Evolutionary conservation across 2,113 vertebrate genomes (phyloP).

Genomic region (Scolopax mira): DNA sequence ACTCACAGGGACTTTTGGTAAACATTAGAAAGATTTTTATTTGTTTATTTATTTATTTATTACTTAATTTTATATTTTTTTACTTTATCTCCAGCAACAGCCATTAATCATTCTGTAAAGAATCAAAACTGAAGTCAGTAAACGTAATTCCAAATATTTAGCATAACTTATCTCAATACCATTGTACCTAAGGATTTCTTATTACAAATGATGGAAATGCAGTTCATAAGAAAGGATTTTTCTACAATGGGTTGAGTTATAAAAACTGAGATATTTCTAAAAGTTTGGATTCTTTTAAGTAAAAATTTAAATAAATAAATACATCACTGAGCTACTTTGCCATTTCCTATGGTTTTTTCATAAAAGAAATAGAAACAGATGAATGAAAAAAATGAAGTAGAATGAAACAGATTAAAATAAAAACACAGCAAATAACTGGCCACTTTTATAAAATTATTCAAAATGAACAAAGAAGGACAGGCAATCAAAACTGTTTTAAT

Average conservation of each 20-base stretch:
- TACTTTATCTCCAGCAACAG: neutral
- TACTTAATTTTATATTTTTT: neutral
- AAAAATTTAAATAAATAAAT: neutral
- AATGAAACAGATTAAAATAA: neutral
- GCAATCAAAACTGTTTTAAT: neutral
- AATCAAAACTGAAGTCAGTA: neutral
- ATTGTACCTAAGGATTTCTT: neutral
- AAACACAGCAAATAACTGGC: neutral
- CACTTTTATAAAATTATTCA: neutral
- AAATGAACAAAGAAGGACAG: neutral
- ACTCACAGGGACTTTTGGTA: neutral
- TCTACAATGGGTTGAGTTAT: neutral
- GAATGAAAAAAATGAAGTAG: neutral
- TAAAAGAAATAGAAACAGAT: neutral
- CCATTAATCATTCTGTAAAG: neutral
- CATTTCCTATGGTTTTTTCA: neutral
- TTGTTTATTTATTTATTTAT: neutral
- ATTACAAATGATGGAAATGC: neutral
- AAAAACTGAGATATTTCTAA: neutral
- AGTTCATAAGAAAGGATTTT: neutral
- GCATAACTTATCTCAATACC: neutral
- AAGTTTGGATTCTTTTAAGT: neutral
- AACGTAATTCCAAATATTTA: neutral
- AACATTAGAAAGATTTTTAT: neutral
- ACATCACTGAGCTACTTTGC: neutral